Conservation (phyloP, 2,888 invertebrate species). For the Poecilus cupreus region DNA sequence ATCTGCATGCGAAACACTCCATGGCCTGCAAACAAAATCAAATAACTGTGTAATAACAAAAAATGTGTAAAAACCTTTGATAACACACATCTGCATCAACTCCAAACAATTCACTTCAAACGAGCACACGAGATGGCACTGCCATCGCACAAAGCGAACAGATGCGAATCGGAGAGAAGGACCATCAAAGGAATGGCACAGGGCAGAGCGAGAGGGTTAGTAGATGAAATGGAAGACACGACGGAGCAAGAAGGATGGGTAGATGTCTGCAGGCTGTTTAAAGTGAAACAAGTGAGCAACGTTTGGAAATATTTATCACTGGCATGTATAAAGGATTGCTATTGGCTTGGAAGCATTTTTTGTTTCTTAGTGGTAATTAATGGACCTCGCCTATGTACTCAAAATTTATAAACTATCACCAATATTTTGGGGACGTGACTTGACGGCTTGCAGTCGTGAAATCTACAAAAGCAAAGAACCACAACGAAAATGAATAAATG, state of each 20-base stretch:
- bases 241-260: not conserved
- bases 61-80: conserved; percentile 27
- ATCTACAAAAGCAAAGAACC: no score
- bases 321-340: not conserved
- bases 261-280: conserved; percentile 19
- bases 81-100: conserved; percentile 19
- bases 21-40: conserved; percentile 13
- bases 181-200: not conserved
- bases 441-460: no score
- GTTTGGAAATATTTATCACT: conserved; percentile 17
- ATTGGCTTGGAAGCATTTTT: not conserved
- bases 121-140: conserved; percentile 10
- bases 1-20: not conserved
- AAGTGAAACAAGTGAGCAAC: conserved; percentile 13
- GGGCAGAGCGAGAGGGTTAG: not conserved
- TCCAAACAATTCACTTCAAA: not conserved
- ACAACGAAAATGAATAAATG: no score
- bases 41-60: conserved; percentile 29
- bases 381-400: not conserved
- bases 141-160: conserved; percentile 18
- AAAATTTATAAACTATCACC: no score
- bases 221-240: not conserved
- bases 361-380: not conserved
- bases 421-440: no score
- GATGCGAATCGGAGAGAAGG: not conserved